Evolutionary conservation across 2,797 vertebrate genomes (phyloP), one percentile per base, ranked within the genome.

Genomic region (Acipenser ruthenus): DNA sequence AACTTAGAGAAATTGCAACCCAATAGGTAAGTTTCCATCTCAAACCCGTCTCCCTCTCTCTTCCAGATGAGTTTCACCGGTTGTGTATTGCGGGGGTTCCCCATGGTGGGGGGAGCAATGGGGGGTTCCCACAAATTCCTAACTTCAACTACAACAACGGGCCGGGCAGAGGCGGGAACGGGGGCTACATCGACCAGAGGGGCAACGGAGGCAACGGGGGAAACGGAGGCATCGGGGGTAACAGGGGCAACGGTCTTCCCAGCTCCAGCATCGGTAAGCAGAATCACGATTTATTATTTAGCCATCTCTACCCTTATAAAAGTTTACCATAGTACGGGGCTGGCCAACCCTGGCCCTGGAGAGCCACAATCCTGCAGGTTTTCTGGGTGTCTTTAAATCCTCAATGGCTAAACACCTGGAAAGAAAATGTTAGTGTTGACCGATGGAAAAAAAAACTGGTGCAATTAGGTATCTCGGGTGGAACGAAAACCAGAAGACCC

Each of bases 31-130:
- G 18, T n/a, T 50, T 50, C n/a, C 9, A 69, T 49, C 3, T 11
- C 50, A 18, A 49, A 7, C 50, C 4, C 37, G 7, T 58, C 65
- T 61, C 50, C 56, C 8, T 64, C 51, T 61, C 63, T 15, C 3
- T 72, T 75, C 4, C 72, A 98, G 96, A 94, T 10, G 93, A 95
- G 75, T 95, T 88, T 82, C 86, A 90, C 70, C 78, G 87, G 69
- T 83, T 99, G 60, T 99, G 96, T 67, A 88, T 91, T 10, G 92
- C 90, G 60, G 90, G 0, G 0, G 83, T 92, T 53, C 90, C 93
- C 49, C 91, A 93, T 64, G 86, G 78, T 37, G 85, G 87, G n/a
- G 91, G 91, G 47, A 86, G 87, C 3, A 86, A 79, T 53, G 79
- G 10, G 4, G 64, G 64, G 37, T 73, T 73, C 56, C 72, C 70